Evolutionary conservation across 1,140 invertebrate species (phyloP).

Genomic region (Popillia japonica): DNA sequence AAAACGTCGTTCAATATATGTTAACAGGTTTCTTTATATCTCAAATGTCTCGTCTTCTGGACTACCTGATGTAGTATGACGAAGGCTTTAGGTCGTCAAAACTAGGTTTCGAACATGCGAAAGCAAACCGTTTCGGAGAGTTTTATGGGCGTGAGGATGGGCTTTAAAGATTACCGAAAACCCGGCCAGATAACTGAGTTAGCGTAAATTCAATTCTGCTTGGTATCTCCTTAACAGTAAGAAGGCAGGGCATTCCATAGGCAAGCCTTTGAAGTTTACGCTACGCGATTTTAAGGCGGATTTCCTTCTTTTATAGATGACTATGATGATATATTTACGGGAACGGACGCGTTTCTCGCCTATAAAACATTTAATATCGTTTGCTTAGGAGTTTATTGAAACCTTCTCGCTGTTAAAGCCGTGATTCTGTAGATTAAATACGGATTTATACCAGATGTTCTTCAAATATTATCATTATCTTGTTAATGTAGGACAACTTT

Average conservation of each 20-base stretch:
- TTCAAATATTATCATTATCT: too few relatives aligned
- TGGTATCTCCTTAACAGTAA: conserved; percentile 2
- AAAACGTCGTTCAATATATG: too few relatives aligned
- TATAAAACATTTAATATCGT: background rate
- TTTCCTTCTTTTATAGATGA: background rate
- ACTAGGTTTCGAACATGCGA: background rate
- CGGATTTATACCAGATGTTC: background rate
- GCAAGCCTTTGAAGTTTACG: conserved; percentile 1
- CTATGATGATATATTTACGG: background rate
- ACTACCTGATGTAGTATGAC: too few relatives aligned
- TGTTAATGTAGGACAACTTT: too few relatives aligned
- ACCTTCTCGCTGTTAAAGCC: background rate
- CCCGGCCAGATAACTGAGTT: conserved; percentile 1
- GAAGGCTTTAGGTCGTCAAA: too few relatives aligned
- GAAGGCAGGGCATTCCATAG: background rate
- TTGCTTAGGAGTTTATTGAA: background rate
- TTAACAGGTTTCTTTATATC: too few relatives aligned
- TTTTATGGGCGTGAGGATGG: background rate
- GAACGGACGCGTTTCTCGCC: background rate
- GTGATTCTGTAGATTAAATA: background rate
- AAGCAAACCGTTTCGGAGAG: background rate
- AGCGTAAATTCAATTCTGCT: background rate
- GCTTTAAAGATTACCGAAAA: conserved; percentile 18
- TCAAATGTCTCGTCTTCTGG: too few relatives aligned
- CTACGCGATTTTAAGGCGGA: background rate